Evolutionary conservation across 2,113 vertebrate species (phyloP).

Genomic region (Syngnathoides biaculeatus): DNA sequence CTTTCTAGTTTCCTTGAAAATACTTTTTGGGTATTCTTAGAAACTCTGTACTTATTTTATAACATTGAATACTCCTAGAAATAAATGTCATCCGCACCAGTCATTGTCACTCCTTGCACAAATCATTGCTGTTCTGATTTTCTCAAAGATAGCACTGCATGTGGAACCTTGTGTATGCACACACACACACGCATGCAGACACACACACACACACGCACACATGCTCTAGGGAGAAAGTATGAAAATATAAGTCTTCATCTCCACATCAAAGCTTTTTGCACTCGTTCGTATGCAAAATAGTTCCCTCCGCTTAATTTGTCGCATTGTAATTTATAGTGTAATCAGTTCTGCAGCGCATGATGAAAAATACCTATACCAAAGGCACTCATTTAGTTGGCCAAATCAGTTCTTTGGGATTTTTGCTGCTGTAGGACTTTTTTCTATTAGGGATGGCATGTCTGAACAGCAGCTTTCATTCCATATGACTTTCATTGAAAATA

Average conservation of each 20-base stretch:
- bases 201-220: neutral
- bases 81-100: conserved; percentile 20
- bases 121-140: conserved; percentile 26
- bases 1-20: conserved; percentile 1
- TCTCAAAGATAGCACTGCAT: conserved; percentile 9
- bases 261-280: conserved; percentile 12
- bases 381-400: conserved; percentile 17
- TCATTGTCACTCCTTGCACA: conserved; percentile 25
- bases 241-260: conserved; percentile 1
- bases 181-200: neutral
- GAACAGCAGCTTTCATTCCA: conserved; percentile 28
- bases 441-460: conserved; percentile 26
- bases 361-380: conserved; percentile 25
- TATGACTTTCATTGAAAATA: conserved; percentile 30
- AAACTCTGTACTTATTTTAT: neutral
- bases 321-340: conserved; percentile 39
- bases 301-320: conserved; percentile 21
- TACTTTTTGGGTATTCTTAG: conserved; percentile 21
- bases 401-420: conserved; percentile 16
- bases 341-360: conserved; percentile 31
- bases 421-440: conserved; percentile 30
- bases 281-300: conserved; percentile 38
- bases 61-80: neutral
- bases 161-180: neutral
- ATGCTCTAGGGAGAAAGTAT: neutral